Evolutionary conservation across 2,113 vertebrate species (phyloP).

Genomic region (Propithecus coquereli): DNA sequence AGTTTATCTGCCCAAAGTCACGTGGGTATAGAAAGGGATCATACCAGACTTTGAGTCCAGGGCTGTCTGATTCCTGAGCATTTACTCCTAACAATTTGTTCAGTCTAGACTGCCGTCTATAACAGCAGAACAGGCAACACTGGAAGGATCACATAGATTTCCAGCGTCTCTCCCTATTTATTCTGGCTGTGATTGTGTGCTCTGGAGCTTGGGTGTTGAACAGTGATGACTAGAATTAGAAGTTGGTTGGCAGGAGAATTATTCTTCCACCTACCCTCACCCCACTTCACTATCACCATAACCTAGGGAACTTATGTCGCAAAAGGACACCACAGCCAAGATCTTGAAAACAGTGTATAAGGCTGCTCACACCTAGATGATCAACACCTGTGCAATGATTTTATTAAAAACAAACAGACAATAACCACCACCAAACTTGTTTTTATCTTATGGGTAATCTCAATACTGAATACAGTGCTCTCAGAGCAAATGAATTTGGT

Average conservation of each 20-base stretch:
- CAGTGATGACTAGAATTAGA: not conserved
- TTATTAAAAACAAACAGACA: not conserved
- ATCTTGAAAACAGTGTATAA: not conserved
- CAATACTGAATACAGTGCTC: not conserved
- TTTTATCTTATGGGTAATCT: not conserved
- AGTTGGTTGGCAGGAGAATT: constrained; percentile 31
- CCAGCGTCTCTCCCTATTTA: not conserved
- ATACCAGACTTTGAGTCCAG: not conserved
- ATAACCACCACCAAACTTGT: not conserved
- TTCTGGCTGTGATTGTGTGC: not conserved
- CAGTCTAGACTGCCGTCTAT: not conserved
- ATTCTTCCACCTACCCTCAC: not conserved
- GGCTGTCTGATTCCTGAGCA: not conserved
- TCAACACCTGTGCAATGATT: not conserved
- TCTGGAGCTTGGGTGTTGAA: not conserved
- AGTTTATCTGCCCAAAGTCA: not conserved
- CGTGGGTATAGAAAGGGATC: not conserved
- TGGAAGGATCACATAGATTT: not conserved
- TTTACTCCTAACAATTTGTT: not conserved
- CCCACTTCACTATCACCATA: not conserved
- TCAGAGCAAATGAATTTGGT: not conserved
- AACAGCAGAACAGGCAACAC: not conserved
- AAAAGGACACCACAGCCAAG: not conserved
- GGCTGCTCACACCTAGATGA: not conserved
- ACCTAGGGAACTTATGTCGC: not conserved